phyloP scores from a whole-genome alignment of 2,113 vertebrate species.

The Bolborhynchus lineola region DNA sequence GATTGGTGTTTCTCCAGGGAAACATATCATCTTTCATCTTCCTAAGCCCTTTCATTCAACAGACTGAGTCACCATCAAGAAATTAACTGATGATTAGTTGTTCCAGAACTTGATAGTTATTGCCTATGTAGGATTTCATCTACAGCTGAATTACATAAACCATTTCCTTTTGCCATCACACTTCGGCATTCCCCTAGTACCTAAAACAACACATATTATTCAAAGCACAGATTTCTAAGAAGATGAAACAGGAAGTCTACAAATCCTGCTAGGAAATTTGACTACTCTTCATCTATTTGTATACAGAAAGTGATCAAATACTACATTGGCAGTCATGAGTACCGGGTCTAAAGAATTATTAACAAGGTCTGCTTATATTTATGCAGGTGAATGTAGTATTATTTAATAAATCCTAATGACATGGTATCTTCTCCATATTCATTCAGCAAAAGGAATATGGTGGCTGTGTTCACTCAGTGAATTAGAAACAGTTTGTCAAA shows the following conservation, averaged over 20 bases:
- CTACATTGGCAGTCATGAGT: neutral
- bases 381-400: accelerated
- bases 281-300: neutral
- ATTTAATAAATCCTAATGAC: neutral
- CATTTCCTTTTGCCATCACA: neutral
- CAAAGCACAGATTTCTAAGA: neutral
- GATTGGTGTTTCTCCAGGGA: conserved; percentile 13
- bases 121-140: neutral
- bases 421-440: neutral
- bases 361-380: neutral
- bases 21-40: conserved; percentile 14
- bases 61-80: conserved; percentile 2
- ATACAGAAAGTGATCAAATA: neutral
- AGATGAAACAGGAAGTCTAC: neutral
- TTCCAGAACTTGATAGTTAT: neutral
- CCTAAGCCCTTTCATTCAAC: neutral
- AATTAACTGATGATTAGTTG: conserved; percentile 34
- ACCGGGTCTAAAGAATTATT: neutral
- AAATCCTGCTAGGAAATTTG: neutral
- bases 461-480: neutral
- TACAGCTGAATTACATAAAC: neutral
- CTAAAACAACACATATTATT: neutral
- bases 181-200: neutral
- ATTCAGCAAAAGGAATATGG: neutral
- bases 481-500: neutral